Conservation (phyloP, 2,888 invertebrate genomes). For the Deilephila porcellus region DNA sequence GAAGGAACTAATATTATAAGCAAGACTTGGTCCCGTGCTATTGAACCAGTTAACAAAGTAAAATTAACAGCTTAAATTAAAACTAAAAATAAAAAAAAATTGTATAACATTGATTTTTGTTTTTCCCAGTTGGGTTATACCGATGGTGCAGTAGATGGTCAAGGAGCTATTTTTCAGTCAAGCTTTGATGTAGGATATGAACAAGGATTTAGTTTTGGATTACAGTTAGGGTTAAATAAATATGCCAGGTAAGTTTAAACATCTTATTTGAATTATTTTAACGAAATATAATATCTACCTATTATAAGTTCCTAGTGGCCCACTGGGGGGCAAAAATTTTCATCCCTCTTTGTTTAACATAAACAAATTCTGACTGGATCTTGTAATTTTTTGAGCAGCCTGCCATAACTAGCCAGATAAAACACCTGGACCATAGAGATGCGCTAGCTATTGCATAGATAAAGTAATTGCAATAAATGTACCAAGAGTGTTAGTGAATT, state of each 20-base stretch:
- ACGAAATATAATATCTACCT: too few relatives aligned
- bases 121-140: conserved; percentile 85
- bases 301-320: too few relatives aligned
- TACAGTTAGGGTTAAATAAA: conserved; percentile 78
- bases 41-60: conserved; percentile 65
- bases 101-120: not conserved
- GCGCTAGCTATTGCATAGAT: too few relatives aligned
- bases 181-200: conserved; percentile 89
- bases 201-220: conserved; percentile 86
- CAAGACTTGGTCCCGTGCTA: conserved; percentile 60
- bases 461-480: too few relatives aligned
- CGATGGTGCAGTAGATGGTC: conserved; percentile 88
- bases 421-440: too few relatives aligned
- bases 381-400: too few relatives aligned
- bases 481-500: too few relatives aligned
- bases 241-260: conserved; percentile 46
- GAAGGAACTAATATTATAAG: conserved; percentile 57
- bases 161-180: conserved; percentile 86
- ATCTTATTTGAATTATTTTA: too few relatives aligned
- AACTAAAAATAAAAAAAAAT: not conserved
- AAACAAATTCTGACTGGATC: too few relatives aligned
- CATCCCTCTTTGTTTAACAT: too few relatives aligned
- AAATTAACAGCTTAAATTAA: not conserved
- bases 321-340: too few relatives aligned
- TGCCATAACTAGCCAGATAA: too few relatives aligned